Evolutionary conservation across 2,888 invertebrate species (phyloP).

Genomic region (Panzeria rudis): DNA sequence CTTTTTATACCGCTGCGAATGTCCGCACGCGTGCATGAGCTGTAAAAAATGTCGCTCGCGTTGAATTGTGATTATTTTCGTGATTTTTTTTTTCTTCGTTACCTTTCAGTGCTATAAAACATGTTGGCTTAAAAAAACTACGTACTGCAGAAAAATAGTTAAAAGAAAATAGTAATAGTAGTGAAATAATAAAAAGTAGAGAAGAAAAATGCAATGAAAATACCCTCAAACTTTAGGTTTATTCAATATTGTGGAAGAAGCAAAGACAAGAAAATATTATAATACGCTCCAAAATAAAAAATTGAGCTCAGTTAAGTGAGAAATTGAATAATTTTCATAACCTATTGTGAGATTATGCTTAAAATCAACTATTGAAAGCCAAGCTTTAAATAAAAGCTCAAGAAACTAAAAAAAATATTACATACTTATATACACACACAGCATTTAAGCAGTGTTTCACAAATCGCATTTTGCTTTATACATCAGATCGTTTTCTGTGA

Average conservation of each 20-base stretch:
- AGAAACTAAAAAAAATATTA: background rate
- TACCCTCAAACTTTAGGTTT: constrained; percentile 31
- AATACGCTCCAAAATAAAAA: constrained; percentile 37
- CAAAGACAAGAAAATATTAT: constrained; percentile 29
- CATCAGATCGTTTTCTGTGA: too few relatives aligned
- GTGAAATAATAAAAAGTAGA: constrained; percentile 46
- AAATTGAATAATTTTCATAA: constrained; percentile 27
- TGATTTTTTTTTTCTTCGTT: constrained; percentile 41
- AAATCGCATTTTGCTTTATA: background rate
- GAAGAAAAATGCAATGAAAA: constrained; percentile 61
- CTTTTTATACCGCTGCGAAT: constrained; percentile 84
- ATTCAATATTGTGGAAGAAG: constrained; percentile 2
- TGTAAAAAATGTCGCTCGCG: constrained; percentile 74
- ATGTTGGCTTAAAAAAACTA: constrained; percentile 38
- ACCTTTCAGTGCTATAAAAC: constrained; percentile 49
- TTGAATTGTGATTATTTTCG: constrained; percentile 73
- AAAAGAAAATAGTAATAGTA: constrained; percentile 66
- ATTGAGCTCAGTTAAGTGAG: constrained; percentile 40
- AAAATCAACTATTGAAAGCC: constrained; percentile 41
- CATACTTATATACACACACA: background rate
- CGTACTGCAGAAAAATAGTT: constrained; percentile 64
- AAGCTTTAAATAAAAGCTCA: constrained; percentile 44
- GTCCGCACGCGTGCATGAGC: constrained; percentile 80
- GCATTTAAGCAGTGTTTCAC: constrained; percentile 9
- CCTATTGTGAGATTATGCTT: constrained; percentile 50